Percentiles rank a stretch among this genome's conserved stretches.
These are phyloP conservation scores for Calliscelio sp. DNA, from an alignment of 2,888 invertebrate genomes.

Conservation along the genomic window DNA sequence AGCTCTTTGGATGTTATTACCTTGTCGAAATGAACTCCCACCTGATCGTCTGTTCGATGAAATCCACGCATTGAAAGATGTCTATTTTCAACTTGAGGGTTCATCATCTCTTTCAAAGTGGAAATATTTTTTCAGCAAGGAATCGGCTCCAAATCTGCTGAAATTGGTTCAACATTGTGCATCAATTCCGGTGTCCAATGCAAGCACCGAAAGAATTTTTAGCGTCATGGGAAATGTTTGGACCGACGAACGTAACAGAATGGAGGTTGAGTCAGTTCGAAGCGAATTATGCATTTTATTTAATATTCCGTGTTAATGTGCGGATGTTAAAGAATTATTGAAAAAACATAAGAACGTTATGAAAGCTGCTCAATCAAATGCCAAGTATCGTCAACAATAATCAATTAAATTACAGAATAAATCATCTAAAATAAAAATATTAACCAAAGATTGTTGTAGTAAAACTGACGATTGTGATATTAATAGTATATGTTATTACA, in stretches of 20 bases:
- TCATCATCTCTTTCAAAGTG: constrained; percentile 14
- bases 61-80: constrained; percentile 3
- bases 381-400: no score
- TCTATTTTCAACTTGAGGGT: not conserved
- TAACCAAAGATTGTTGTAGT: no score
- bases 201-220: constrained; percentile 35
- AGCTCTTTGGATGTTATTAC: not conserved
- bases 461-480: no score
- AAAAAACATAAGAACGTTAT: not conserved
- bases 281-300: constrained; percentile 23
- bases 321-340: constrained; percentile 6
- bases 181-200: constrained; percentile 43
- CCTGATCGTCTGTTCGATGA: constrained; percentile 11
- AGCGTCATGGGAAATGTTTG: constrained; percentile 17
- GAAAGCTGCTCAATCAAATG: constrained; percentile 4
- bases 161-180: constrained; percentile 27
- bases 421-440: no score
- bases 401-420: no score
- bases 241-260: constrained; percentile 20
- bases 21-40: constrained; percentile 14
- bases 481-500: no score
- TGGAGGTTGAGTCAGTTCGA: constrained; percentile 14
- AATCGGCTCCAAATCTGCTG: not conserved
- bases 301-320: not conserved
- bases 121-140: constrained; percentile 2